Base-by-base conservation (phyloP, 2,113 vertebrate species). In the Odocoileus virginianus region DNA sequence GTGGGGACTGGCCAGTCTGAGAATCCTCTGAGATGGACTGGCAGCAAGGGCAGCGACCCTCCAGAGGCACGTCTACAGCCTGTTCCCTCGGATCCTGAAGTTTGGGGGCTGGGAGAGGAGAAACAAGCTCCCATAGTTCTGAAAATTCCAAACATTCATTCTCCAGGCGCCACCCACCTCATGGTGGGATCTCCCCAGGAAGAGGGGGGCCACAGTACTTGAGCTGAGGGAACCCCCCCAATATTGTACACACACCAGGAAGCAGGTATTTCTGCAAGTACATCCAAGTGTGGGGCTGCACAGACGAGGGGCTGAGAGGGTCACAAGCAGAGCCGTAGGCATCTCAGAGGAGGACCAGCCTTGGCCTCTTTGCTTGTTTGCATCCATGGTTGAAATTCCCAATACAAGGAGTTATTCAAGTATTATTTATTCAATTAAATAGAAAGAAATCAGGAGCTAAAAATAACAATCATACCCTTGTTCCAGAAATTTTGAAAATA, bases 81-180 rank as follows among this genome's bases (percentile, higher is more conserved):
- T 28, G 5, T 36, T 6, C n/a, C 60, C 60, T 55, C 2, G 0
- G 58, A 30, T 15, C n/a, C 43, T 17, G 1, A 6, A 4, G 16
- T 45, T 40, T 3, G 27, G 33, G 60, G 40, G 40, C 89, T 47
- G 17, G 58, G 50, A 43, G 50, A 33, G 47, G 16, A 27, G 54
- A 91, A 25, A 43, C 52, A 25, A 6, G 15, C 43, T 14, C 16
- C 3, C 1, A 33, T 30, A 28, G 30, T 74, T 15, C n/a, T 6
- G 43, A 30, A 54, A 57, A 16, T 28, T 74, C 64, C 64, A 76
- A 25, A 15, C 54, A 19, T 0, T 17, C 78, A 7, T 52, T 50
- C 28, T 33, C 28, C 79, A 82, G 47, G 30, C 2, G 1, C 47
- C 30, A 82, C 30, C 79, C 17, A 52, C 9, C 81, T 13, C 12